Percentiles rank a stretch among this genome's conserved stretches.
phyloP scores from a whole-genome alignment of 2,113 vertebrate genomes.

The Dasyprocta punctata region DNA sequence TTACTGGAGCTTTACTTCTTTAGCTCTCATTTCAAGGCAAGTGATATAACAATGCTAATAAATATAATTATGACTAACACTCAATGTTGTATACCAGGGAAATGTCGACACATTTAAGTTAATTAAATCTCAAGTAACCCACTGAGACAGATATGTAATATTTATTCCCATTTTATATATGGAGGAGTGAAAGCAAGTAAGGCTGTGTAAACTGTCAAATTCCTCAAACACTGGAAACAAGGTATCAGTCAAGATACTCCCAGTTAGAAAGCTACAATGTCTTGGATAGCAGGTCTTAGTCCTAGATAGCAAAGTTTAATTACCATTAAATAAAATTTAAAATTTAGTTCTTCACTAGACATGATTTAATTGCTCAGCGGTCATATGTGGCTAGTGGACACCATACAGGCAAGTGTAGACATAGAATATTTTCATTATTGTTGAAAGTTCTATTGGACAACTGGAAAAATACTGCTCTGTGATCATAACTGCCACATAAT shows the following conservation, averaged over 20 bases:
- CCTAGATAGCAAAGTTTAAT: not conserved
- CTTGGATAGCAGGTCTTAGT: not conserved
- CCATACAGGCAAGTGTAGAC: not conserved
- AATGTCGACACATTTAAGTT: not conserved
- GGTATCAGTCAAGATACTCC: not conserved
- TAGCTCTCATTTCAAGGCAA: not conserved
- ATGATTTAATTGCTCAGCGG: not conserved
- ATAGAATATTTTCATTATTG: not conserved
- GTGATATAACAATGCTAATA: not conserved
- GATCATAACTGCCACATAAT: not conserved
- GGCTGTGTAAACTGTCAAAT: not conserved
- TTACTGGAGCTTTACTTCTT: not conserved
- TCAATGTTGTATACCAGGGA: not conserved
- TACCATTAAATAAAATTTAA: not conserved
- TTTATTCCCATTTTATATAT: not conserved
- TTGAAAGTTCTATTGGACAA: not conserved
- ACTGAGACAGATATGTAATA: not conserved
- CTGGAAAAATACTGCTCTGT: not conserved
- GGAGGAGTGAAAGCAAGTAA: not conserved
- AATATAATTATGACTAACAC: slow-evolving; percentile 3
- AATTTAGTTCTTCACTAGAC: not conserved
- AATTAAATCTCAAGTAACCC: slow-evolving; percentile 32
- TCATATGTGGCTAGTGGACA: not conserved
- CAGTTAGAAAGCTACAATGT: not conserved
- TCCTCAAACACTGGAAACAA: not conserved